Percentiles rank a stretch among this genome's conserved stretches.
These are phyloP conservation scores for Cryptophagus acutangulus DNA, from an alignment of 2,888 invertebrate species.

Conservation along the genomic window DNA sequence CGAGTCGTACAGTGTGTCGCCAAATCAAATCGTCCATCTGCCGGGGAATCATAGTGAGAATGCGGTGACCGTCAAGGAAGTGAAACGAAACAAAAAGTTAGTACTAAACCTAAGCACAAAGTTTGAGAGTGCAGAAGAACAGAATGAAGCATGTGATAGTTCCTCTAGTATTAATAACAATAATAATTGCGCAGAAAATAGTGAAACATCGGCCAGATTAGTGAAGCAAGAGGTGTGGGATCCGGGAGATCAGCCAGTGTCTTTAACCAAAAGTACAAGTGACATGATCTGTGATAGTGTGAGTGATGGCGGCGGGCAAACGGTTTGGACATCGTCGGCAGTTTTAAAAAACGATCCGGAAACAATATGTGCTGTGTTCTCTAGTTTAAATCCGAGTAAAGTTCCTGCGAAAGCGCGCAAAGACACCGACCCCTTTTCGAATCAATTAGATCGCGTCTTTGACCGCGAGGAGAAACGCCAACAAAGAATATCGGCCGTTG, in stretches of 20 bases:
- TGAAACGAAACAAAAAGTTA: slow-evolving; percentile 36
- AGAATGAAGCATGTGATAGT: slow-evolving; percentile 15
- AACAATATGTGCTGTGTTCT: slow-evolving; percentile 33
- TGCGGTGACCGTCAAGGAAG: slow-evolving; percentile 9
- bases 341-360: slow-evolving; percentile 36
- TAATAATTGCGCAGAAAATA: slow-evolving; percentile 28
- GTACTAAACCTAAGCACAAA: slow-evolving; percentile 55
- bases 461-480: slow-evolving; percentile 60
- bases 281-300: slow-evolving; percentile 46
- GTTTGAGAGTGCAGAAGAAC: slow-evolving; percentile 47
- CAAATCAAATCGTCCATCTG: slow-evolving; percentile 82
- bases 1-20: slow-evolving; percentile 82
- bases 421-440: slow-evolving; percentile 62
- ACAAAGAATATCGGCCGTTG: too few species aligned
- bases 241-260: slow-evolving; percentile 54
- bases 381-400: slow-evolving; percentile 37
- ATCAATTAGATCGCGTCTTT: slow-evolving; percentile 65
- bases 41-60: slow-evolving; percentile 47
- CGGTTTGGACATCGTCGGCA: slow-evolving; percentile 51
- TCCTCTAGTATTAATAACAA: slow-evolving; percentile 24
- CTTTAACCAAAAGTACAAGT: slow-evolving; percentile 36
- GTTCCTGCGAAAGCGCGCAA: slow-evolving; percentile 44
- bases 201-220: slow-evolving; percentile 33
- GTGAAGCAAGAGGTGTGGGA: slow-evolving; percentile 64
- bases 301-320: slow-evolving; percentile 36